Base-by-base conservation (phyloP, 2,797 vertebrate genomes). In the Ciconia nigra region DNA sequence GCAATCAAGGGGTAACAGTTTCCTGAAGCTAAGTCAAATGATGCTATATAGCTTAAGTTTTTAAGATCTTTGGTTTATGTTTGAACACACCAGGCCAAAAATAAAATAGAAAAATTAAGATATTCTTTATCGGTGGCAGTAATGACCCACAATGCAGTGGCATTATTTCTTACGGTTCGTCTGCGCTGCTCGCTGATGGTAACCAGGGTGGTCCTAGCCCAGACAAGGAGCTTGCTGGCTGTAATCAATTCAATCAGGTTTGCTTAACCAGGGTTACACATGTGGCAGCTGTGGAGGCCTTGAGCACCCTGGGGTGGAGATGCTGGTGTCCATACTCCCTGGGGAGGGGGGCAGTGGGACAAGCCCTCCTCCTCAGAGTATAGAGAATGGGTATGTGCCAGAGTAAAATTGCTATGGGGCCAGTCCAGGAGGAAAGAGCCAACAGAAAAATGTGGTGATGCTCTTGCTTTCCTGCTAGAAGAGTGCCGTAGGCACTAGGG, bases 381-480 rank as follows among this genome's bases (percentile, higher is more conserved):
- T 1, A 33, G 19, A 18, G 39, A 7, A 8, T 2, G 11, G 28
- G 9, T 31, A 4, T 4, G 46, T 37, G 14, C 6, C 3, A 4
- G 22, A 46, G 16, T 31, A 11, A 57, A 35, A 13, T 17, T 29
- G 19, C 3, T 20, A 9, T 21, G 26, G 35, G 26, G 17, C 3
- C 20, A 17, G n/a, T 44, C 11, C 11, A 20, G 51, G 49, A 65
- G 57, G 35, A 58, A 72, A 31, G 15, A 12, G 1, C 3, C 3
- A 4, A 4, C 3, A 21, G 52, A 13, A 44, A 15, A 33, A 37
- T 5, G 42, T 28, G 18, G 13, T 18, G 10, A 16, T 37, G 39
- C 8, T 63, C 31, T 63, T 57, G 29, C 14, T 81, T 37, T 55
- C 7, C 25, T n/a, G 58, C 19, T 65, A 18, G 47, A 26, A 31